Evolutionary conservation across 2,888 invertebrate genomes (phyloP).

Genomic region (Pterostichus madidus): DNA sequence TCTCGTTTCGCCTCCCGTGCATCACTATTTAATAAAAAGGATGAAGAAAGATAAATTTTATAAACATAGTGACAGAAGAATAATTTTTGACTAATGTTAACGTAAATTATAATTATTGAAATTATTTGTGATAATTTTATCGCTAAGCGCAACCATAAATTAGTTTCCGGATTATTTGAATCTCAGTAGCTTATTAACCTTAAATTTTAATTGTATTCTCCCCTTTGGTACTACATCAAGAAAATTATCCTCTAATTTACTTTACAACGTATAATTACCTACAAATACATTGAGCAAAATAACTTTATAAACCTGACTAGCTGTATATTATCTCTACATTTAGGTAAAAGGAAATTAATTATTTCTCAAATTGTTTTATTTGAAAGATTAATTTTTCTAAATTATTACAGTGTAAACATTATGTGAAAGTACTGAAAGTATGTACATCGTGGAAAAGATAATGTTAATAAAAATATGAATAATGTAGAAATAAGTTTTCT

Average conservation of each 20-base stretch:
- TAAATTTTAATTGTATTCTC: conserved; percentile 41
- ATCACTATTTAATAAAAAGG: too few relatives aligned
- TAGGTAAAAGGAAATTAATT: too few relatives aligned
- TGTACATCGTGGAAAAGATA: background rate
- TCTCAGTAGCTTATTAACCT: conserved; percentile 45
- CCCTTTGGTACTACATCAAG: conserved; percentile 21
- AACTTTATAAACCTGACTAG: background rate
- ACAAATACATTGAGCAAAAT: background rate
- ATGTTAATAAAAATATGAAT: background rate
- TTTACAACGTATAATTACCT: conserved; percentile 25
- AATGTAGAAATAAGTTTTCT: conserved; percentile 6
- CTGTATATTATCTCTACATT: too few relatives aligned
- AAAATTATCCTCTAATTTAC: conserved; percentile 48
- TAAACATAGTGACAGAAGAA: too few relatives aligned
- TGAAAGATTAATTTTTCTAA: too few relatives aligned
- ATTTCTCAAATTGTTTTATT: too few relatives aligned
- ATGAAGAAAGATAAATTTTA: too few relatives aligned
- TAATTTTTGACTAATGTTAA: too few relatives aligned
- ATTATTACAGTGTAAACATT: too few relatives aligned
- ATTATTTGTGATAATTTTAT: background rate
- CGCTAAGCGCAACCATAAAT: conserved; percentile 11
- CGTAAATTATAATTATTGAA: too few relatives aligned
- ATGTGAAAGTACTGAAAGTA: background rate
- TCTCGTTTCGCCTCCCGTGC: too few relatives aligned
- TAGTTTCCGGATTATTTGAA: conserved; percentile 12